Conservation (phyloP, 2,888 invertebrate species). For the Myathropa florea region DNA sequence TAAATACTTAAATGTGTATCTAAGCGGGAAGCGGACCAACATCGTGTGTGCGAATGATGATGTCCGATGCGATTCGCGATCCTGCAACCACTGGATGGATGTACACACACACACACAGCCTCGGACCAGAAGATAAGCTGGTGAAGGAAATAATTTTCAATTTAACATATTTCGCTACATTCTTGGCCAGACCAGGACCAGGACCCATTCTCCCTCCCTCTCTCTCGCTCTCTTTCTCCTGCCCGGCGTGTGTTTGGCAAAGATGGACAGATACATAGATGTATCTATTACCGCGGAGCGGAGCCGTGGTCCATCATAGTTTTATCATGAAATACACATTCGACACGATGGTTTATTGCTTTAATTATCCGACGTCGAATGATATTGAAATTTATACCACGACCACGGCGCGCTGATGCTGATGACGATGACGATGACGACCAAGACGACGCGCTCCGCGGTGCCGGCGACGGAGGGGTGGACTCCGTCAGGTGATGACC, state of each 20-base stretch:
- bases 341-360: slow-evolving; percentile 70
- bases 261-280: background rate
- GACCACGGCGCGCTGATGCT: slow-evolving; percentile 5
- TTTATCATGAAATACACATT: slow-evolving; percentile 65
- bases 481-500: slow-evolving; percentile 9
- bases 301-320: slow-evolving; percentile 60
- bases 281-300: background rate
- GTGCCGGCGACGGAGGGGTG: background rate
- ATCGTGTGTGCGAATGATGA: slow-evolving; percentile 66
- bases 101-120: background rate
- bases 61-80: slow-evolving; percentile 51
- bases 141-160: slow-evolving; percentile 65
- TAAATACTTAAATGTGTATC: slow-evolving; percentile 71
- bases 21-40: slow-evolving; percentile 65
- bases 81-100: background rate
- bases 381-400: slow-evolving; percentile 68
- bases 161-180: slow-evolving; percentile 67
- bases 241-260: background rate
- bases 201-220: background rate
- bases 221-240: background rate
- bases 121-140: slow-evolving; percentile 41
- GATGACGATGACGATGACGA: slow-evolving; percentile 32
- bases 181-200: slow-evolving; percentile 9
- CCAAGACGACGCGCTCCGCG: background rate
- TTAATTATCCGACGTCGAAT: slow-evolving; percentile 68